Conservation (phyloP, 2,888 invertebrate species). For the Cerceris rybyensis region DNA sequence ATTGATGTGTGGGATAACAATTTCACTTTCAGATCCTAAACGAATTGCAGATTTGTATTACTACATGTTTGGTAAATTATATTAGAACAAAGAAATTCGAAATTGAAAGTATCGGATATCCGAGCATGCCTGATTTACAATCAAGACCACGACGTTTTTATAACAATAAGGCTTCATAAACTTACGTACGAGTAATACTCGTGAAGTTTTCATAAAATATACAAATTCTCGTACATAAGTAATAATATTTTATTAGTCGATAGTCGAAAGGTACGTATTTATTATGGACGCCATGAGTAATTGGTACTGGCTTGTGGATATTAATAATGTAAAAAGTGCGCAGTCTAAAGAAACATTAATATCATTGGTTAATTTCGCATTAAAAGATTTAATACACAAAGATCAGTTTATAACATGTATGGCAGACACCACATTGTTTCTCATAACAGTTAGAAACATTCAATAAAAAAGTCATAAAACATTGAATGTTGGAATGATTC, state of each 20-base stretch:
- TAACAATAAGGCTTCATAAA: constrained; percentile 40
- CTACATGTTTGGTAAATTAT: constrained; percentile 3
- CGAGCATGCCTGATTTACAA: constrained; percentile 11
- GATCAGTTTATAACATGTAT: constrained; percentile 74
- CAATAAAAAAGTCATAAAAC: constrained; percentile 66
- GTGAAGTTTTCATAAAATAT: constrained; percentile 31
- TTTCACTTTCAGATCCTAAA: too few relatives aligned
- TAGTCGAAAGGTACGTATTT: constrained; percentile 27
- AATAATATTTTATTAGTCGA: constrained; percentile 28
- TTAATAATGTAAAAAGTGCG: constrained; percentile 41
- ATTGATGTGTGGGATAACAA: too few relatives aligned
- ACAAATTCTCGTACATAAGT: constrained; percentile 22
- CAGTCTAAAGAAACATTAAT: constrained; percentile 49
- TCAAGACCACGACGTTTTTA: constrained; percentile 33
- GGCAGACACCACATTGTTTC: constrained; percentile 68
- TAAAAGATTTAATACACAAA: constrained; percentile 72
- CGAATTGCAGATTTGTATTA: too few relatives aligned
- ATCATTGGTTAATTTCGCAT: constrained; percentile 65
- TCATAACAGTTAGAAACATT: constrained; percentile 72
- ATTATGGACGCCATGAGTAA: constrained; percentile 44
- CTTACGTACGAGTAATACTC: constrained; percentile 24
- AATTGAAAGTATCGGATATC: constrained; percentile 26
- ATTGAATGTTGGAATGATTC: constrained; percentile 39
- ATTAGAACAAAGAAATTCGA: constrained; percentile 9
- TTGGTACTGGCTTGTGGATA: constrained; percentile 49